Base-by-base conservation (phyloP, 2,797 vertebrate species). In the Emydoidea blandingii region DNA sequence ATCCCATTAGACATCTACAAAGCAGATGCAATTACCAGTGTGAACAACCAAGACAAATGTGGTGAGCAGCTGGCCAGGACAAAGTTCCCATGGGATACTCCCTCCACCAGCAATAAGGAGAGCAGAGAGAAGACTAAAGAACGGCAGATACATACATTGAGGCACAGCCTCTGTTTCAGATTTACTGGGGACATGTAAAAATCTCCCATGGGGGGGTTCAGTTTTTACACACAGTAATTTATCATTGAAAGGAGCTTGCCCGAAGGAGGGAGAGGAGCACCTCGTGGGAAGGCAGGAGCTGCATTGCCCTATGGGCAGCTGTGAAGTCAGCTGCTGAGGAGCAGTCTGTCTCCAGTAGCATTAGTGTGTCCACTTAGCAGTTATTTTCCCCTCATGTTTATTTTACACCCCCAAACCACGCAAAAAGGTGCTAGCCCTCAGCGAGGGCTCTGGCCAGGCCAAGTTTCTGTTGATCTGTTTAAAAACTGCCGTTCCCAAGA, bases 161-260 rank as follows among this genome's bases (percentile, higher is more conserved):
- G 54, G 65, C 62, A 29, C 47, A 31, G 37, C 12, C 1, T 15
- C 18, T 25, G 80, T 50, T 59, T 8, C 2, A 0, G 44, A 23
- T 8, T 12, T 0, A 0, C 62, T n/a, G 8, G 18, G 44, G 23
- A 7, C 2, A 49, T 76, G 5, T 0, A 4, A 14, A 7, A 25
- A 2, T 0, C 1, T 90, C 23, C 76, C 87, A 87, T 2, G 2
- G 59, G 3, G 65, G 21, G 4, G 10, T 2, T 0, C 1, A 14
- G 47, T 19, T 1, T 80, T 78, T 14, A 27, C 84, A 9, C 27
- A 10, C 54, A 12, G 50, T 14, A 0, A 5, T 0, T 76, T 1
- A 7, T 0, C 6, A 59, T 53, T 10, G 52, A 41, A 12, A 11
- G 0, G 3, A 59, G 18, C 4, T 7, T 1, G 34, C 31, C 1